Conservation (phyloP, 2,888 invertebrate species). For the Emmelina monodactyla region DNA sequence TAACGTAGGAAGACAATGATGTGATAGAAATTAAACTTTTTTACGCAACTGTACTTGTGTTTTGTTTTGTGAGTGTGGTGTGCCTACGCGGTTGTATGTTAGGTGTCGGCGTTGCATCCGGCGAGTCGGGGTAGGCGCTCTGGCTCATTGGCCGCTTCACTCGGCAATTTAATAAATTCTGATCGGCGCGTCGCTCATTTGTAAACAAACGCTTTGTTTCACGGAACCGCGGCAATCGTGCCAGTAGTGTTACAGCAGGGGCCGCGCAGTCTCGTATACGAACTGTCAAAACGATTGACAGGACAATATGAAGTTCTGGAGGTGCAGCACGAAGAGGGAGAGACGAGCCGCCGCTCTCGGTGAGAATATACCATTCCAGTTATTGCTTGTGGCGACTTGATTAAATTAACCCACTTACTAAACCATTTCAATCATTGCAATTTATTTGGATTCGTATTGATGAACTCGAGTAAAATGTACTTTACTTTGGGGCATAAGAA, state of each 20-base stretch:
- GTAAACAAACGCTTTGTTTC: conserved; percentile 65
- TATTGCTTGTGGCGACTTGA: conserved; percentile 13
- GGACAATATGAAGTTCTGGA: conserved; percentile 64
- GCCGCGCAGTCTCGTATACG: conserved; percentile 35
- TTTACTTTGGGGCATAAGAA: too few species aligned
- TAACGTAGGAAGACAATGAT: conserved; percentile 56
- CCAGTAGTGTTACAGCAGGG: neutral
- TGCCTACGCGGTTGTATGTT: conserved; percentile 1
- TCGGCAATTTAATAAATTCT: conserved; percentile 51
- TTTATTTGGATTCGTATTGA: conserved; percentile 30
- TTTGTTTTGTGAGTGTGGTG: conserved; percentile 11
- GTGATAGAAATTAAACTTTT: conserved; percentile 65
- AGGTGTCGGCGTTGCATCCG: conserved; percentile 25
- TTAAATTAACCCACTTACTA: conserved; percentile 25
- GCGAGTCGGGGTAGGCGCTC: conserved; percentile 43
- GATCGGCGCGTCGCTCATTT: conserved; percentile 41
- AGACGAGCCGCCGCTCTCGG: conserved; percentile 32
- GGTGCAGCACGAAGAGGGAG: conserved; percentile 41
- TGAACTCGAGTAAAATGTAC: too few species aligned
- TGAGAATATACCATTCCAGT: too few species aligned
- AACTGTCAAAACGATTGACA: too few species aligned
- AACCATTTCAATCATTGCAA: conserved; percentile 25
- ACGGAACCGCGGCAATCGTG: conserved; percentile 11
- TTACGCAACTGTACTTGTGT: conserved; percentile 45
- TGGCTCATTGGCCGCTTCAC: conserved; percentile 40